phyloP scores from a whole-genome alignment of 23 tunicate genomes.

The Botrylloides violaceus region DNA sequence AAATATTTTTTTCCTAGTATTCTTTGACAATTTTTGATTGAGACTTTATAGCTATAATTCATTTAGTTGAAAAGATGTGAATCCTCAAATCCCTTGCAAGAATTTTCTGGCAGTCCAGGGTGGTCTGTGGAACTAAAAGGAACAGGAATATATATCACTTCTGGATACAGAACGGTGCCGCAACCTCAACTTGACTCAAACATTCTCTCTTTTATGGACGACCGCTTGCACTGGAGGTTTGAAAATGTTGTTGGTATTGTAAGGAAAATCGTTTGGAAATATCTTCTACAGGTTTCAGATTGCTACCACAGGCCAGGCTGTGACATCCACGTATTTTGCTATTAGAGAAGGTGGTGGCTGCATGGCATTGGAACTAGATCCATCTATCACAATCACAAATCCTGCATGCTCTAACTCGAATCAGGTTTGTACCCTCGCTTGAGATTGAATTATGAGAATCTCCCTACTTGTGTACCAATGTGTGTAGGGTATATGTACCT shows the following conservation, averaged over 20 bases:
- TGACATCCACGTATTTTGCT: no score
- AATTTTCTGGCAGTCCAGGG: not conserved
- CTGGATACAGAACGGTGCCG: conserved; percentile 9
- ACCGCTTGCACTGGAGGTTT: not conserved
- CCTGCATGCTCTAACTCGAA: not conserved
- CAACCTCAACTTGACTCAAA: not conserved
- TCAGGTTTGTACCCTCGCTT: not conserved
- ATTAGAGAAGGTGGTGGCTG: no score
- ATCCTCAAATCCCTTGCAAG: not conserved
- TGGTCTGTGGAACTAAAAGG: not conserved
- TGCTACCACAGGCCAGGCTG: not conserved
- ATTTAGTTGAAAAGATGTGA: conserved; percentile 9
- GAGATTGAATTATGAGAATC: no score
- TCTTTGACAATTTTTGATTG: no score
- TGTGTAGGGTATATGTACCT: no score
- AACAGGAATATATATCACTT: not conserved
- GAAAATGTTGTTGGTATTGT: no score
- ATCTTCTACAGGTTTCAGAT: not conserved
- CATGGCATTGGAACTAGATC: not conserved
- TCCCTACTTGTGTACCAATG: no score
- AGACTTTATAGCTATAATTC: no score
- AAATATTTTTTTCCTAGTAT: no score
- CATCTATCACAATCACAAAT: not conserved
- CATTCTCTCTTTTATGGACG: not conserved
- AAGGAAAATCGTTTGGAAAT: no score